Conservation (phyloP, 1,140 invertebrate genomes). For the Drosophila tani region DNA sequence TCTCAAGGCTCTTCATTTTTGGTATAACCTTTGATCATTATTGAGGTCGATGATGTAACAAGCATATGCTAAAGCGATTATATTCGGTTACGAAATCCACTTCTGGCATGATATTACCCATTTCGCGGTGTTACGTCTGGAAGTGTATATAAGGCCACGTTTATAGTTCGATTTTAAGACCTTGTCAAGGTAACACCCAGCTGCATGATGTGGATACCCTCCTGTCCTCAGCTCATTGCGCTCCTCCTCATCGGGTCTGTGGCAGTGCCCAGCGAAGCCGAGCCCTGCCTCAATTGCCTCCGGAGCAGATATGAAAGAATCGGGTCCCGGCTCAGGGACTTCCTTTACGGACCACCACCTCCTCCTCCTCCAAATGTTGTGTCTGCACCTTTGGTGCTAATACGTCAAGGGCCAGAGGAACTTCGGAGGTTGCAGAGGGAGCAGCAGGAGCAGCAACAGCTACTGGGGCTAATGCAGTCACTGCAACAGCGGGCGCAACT, state of each 20-base stretch:
- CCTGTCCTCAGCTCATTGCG: neutral
- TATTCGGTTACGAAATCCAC: neutral
- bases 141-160: slow-evolving; percentile 6
- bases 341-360: neutral
- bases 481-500: neutral
- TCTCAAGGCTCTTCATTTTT: neutral
- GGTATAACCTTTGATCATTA: slow-evolving; percentile 7
- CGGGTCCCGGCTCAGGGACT: too few species aligned
- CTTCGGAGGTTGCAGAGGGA: neutral
- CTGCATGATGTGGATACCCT: neutral
- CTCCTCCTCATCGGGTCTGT: neutral
- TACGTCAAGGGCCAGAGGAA: too few species aligned
- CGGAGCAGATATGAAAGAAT: neutral
- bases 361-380: too few species aligned
- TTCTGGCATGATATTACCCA: neutral
- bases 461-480: too few species aligned
- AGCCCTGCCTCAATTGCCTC: neutral
- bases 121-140: neutral
- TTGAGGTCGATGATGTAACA: neutral
- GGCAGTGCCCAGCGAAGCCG: neutral
- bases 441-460: neutral
- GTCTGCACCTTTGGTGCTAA: too few species aligned
- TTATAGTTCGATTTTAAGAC: neutral
- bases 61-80: neutral
- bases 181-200: neutral